These are phyloP conservation scores for Gymnoscopelus braueri DNA, from an alignment of 2,797 vertebrate species.

Conservation along the genomic window DNA sequence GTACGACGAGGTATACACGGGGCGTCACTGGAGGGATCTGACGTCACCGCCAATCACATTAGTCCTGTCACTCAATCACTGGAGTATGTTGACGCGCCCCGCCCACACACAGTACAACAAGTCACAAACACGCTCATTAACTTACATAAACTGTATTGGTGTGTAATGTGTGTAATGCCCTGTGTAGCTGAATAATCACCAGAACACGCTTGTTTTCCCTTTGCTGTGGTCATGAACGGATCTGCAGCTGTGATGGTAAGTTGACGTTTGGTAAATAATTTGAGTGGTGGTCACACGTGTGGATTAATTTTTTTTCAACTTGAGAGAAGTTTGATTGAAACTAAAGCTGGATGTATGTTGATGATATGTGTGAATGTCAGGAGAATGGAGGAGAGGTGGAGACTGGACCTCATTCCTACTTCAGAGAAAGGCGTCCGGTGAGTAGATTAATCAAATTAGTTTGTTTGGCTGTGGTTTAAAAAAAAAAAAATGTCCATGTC, in stretches of 20 bases:
- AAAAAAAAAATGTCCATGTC: too few species aligned
- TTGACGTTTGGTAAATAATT: accelerated
- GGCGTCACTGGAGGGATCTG: too few species aligned
- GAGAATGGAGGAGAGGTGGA: slow-evolving; percentile 16
- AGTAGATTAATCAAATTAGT: slow-evolving; percentile 34
- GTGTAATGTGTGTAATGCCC: too few species aligned
- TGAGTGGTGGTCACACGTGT: background rate
- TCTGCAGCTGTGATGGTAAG: slow-evolving; percentile 47
- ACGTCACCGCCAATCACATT: too few species aligned
- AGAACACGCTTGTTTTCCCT: too few species aligned
- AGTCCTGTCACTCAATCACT: background rate
- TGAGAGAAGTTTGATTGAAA: background rate
- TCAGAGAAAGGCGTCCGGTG: slow-evolving; percentile 50
- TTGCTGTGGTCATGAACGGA: slow-evolving; percentile 36
- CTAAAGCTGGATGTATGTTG: background rate
- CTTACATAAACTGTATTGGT: too few species aligned
- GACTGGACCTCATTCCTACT: background rate
- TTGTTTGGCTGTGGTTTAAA: background rate
- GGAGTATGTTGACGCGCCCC: background rate
- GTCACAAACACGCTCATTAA: background rate
- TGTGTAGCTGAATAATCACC: too few species aligned
- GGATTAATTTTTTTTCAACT: too few species aligned
- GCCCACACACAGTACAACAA: background rate
- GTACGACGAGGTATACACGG: too few species aligned
- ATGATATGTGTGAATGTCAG: slow-evolving; percentile 5